phyloP scores from a whole-genome alignment of 2,797 vertebrate species.

The Myotis pilosus region DNA sequence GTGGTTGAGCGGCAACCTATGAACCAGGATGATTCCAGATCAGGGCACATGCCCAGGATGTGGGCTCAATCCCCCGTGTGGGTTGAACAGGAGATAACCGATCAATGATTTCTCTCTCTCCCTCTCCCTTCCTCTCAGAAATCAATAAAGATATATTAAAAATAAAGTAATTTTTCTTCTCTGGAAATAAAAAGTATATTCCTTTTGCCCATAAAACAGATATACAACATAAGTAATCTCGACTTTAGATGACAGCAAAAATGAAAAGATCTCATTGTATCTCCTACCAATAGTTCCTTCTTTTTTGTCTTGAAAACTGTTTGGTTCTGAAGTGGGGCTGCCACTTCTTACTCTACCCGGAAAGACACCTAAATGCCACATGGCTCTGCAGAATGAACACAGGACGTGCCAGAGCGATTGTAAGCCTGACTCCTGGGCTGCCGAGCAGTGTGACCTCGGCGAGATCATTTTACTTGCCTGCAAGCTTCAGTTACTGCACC shows the following conservation, averaged over 20 bases:
- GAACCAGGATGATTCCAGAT: too few relatives aligned
- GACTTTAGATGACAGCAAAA: background rate
- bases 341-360: background rate
- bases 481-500: background rate
- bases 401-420: background rate
- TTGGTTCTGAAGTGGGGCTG: background rate
- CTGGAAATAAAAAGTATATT: background rate
- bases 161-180: background rate
- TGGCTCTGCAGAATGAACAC: background rate
- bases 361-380: background rate
- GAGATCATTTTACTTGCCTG: background rate
- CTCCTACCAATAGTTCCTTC: background rate
- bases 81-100: too few relatives aligned
- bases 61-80: too few relatives aligned
- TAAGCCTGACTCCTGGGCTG: background rate
- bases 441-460: background rate
- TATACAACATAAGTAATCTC: background rate
- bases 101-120: too few relatives aligned
- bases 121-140: too few relatives aligned
- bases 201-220: background rate
- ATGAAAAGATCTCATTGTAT: background rate
- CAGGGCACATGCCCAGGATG: too few relatives aligned
- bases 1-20: too few relatives aligned
- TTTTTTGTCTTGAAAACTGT: slow-evolving; percentile 5
- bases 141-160: too few relatives aligned